These are phyloP conservation scores for Acanthurus tractus DNA, from an alignment of 2,797 vertebrate species.

Conservation along the genomic window DNA sequence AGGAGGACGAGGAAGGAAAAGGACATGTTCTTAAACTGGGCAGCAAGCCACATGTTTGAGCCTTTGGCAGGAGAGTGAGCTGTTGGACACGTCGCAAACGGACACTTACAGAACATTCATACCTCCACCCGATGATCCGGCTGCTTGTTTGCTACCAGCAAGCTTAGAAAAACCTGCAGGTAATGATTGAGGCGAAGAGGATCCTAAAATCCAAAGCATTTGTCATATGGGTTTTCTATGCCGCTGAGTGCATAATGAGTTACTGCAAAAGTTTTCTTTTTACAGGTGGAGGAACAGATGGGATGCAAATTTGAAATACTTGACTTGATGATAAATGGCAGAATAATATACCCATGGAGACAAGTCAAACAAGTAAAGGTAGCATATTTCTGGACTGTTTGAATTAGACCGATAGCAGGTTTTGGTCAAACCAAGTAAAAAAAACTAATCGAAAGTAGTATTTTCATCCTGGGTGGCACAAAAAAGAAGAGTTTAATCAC, in stretches of 20 bases:
- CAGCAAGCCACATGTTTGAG: slow-evolving; percentile 62
- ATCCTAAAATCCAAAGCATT: neutral
- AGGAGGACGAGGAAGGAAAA: slow-evolving; percentile 54
- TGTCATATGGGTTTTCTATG: neutral
- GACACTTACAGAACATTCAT: slow-evolving; percentile 40
- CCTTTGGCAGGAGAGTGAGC: slow-evolving; percentile 50
- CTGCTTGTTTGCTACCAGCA: slow-evolving; percentile 18
- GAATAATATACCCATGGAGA: slow-evolving; percentile 10
- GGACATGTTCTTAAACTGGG: slow-evolving; percentile 66
- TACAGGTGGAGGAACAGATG: slow-evolving; percentile 27
- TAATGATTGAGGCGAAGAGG: neutral
- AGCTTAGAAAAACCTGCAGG: neutral
- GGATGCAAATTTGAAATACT: slow-evolving; percentile 13
- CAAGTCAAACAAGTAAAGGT: slow-evolving; percentile 13
- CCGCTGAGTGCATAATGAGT: slow-evolving; percentile 9
- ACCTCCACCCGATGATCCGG: slow-evolving; percentile 14
- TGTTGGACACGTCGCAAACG: slow-evolving; percentile 48
- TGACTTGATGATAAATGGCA: slow-evolving; percentile 22
- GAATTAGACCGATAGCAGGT: neutral
- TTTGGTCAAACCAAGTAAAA: slow-evolving; percentile 26
- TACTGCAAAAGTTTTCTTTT: slow-evolving; percentile 8
- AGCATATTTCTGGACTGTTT: neutral
- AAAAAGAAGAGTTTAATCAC: slow-evolving; percentile 26
- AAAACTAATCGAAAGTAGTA: slow-evolving; percentile 5
- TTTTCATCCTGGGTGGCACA: slow-evolving; percentile 33